Base-by-base conservation (phyloP, 2,797 vertebrate genomes). In the Cetoscarus ocellatus region DNA sequence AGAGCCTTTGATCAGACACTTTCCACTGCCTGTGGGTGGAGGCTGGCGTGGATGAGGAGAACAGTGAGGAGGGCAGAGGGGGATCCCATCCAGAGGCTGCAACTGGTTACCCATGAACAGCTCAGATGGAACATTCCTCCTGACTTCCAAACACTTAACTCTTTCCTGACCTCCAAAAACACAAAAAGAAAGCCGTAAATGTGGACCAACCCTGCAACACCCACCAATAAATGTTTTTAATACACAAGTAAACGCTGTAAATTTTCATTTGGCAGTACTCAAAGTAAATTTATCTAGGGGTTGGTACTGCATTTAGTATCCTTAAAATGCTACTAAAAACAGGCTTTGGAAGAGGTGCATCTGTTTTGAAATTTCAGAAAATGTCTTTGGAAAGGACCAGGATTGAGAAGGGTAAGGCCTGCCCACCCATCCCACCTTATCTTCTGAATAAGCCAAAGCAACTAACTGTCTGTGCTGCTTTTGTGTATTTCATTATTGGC, bases 71-170 rank as follows among this genome's bases (percentile, higher is more conserved):
- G 9, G 38, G 38, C 38, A 39, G 38, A 68, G 75, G 76, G 43
- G 77, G 77, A 82, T 67, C 78, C 77, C 65, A 49, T 80, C 74
- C 75, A 82, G 66, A 73, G 66, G 68, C 75, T 80, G 61, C 54
- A 76, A 79, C 75, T 80, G 70, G 79, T 84, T 79, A 74, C 79
- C 69, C 75, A 73, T 78, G 44, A 77, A 68, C 73, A 63, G 76
- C 47, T 54, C 69, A 76, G 73, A 81, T 78, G 71, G 69, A 86
- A 82, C 72, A 86, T 89, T 88, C 77, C 73, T 88, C 77, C 73
- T 65, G 62, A 51, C 73, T 61, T 58, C 18, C 75, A 73, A 68
- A 73, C 67, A 50, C 12, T 75, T 79, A 84, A 86, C 80, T 79
- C 79, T 81, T 79, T 50, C 61, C 54, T 70, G 60, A 71, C 78